Base-by-base conservation (phyloP, 2,113 vertebrate species). In the Carollia perspicillata region DNA sequence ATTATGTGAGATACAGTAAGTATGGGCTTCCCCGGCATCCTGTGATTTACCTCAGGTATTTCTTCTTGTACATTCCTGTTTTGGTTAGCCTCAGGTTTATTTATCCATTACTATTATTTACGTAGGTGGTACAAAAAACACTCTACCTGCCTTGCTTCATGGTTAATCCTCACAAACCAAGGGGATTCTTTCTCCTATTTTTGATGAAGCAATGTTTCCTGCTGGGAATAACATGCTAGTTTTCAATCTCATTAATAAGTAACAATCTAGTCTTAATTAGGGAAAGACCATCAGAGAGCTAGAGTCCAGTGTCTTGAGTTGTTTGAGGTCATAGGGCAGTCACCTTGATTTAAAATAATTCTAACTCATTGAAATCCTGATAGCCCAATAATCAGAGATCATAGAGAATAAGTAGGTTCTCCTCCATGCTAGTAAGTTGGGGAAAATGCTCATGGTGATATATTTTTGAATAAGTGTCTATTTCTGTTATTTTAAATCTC, bases 1-100 rank as follows among this genome's bases (percentile, higher is more conserved):
- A 97, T 75, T 98, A 97, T 44, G 97, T 96, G 79, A 97, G 96
- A 97, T 96, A 97, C 20, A 97, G 97, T 98, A 93, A 97, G 97
- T 98, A 89, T 33, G 37, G 66, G 23, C 20, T 68, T 44, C 10
- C 9, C 47, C 49, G 18, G 35, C 35, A 47, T 60, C 63, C n/a
- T 10, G 23, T 40, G 78, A 37, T 35, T 93, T 85, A n/a, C 2
- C 23, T 23, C 44, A 72, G 63, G 8, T 84, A 33, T 80, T 90
- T 68, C 74, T 79, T 78, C 42, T 2, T 26, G 35, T 51, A 22
- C 18, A 20, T 75, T 93, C 51, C n/a, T 69, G 66, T 89, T 95
- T 97, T 79, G n/a, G 71, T 90, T 97, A 87, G 85, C 83, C 69
- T 89, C 42, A 2, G 68, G 81, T 40, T 49, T 84, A 26, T 79